phyloP scores from a whole-genome alignment of 2,113 vertebrate genomes.

The Baryphthengus martii region DNA sequence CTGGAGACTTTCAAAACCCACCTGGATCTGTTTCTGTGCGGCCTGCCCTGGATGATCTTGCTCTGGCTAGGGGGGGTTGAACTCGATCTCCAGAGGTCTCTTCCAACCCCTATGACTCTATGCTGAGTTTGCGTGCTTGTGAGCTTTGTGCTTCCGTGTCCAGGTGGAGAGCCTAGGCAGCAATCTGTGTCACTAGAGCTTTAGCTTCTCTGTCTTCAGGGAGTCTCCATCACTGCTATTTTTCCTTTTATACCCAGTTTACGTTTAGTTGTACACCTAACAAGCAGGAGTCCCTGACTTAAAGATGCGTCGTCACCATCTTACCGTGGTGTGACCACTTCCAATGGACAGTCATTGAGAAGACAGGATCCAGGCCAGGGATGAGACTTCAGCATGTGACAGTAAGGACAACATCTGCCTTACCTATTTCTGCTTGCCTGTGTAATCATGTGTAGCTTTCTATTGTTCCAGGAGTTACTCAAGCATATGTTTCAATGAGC shows the following conservation, averaged over 20 bases:
- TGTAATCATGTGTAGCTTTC: slow-evolving; percentile 2
- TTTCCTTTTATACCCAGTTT: neutral
- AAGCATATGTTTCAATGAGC: too few relatives aligned
- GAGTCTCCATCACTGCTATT: neutral
- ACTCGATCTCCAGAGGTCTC: too few relatives aligned
- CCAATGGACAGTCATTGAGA: neutral
- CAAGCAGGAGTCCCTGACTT: neutral
- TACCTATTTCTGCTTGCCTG: slow-evolving; percentile 24
- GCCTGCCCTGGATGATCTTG: too few relatives aligned
- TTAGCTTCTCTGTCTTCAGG: neutral
- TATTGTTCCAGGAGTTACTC: slow-evolving; percentile 56
- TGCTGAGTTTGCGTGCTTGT: neutral
- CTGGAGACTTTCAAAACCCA: too few relatives aligned
- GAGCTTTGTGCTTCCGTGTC: rapidly evolving
- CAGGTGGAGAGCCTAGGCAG: too few relatives aligned
- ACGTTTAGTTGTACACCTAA: neutral
- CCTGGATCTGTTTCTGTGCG: too few relatives aligned
- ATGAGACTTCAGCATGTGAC: neutral
- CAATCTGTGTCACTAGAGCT: neutral
- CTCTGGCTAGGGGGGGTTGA: too few relatives aligned
- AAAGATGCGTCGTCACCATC: neutral
- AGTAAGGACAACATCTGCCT: slow-evolving; percentile 54
- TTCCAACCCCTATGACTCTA: too few relatives aligned
- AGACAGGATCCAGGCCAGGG: neutral
- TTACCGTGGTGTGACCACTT: neutral